These are phyloP conservation scores for Stegodyphus dumicola DNA, from an alignment of 1,140 invertebrate species.

Conservation along the genomic window DNA sequence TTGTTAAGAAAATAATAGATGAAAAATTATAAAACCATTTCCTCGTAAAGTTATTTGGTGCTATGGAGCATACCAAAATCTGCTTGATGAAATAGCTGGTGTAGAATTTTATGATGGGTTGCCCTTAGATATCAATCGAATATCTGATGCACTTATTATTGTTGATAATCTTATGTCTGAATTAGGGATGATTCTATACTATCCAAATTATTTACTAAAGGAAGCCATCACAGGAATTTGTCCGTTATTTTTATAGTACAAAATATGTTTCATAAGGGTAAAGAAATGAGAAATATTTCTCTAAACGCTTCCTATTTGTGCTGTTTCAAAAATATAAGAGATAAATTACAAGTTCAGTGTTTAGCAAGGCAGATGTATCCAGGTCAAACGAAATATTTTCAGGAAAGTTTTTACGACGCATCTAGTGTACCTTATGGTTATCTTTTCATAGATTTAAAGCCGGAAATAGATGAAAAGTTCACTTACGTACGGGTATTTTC, in stretches of 20 bases:
- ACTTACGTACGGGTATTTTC: conserved; percentile 8
- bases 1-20: neutral
- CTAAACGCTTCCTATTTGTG: conserved; percentile 36
- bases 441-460: conserved; percentile 10
- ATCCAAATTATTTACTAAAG: conserved; percentile 29
- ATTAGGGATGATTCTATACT: neutral
- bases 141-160: neutral
- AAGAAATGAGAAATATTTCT: conserved; percentile 25
- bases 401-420: conserved; percentile 6
- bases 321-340: conserved; percentile 20
- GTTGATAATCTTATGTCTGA: conserved; percentile 22
- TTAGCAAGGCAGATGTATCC: conserved; percentile 23
- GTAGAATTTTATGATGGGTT: conserved; percentile 2
- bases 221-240: conserved; percentile 21
- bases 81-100: conserved; percentile 10
- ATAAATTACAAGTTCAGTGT: neutral
- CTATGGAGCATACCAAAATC: neutral
- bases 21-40: neutral
- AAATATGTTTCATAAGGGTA: conserved; percentile 43
- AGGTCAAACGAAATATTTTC: conserved; percentile 1
- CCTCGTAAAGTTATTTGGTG: neutral
- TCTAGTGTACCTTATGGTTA: conserved; percentile 13
- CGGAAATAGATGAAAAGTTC: neutral
- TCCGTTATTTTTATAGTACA: conserved; percentile 41
- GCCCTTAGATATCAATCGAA: neutral